Evolutionary conservation across 2,888 invertebrate species (phyloP), one percentile per base, ranked within the genome.

Genomic region (Sarcophaga subvicina): DNA sequence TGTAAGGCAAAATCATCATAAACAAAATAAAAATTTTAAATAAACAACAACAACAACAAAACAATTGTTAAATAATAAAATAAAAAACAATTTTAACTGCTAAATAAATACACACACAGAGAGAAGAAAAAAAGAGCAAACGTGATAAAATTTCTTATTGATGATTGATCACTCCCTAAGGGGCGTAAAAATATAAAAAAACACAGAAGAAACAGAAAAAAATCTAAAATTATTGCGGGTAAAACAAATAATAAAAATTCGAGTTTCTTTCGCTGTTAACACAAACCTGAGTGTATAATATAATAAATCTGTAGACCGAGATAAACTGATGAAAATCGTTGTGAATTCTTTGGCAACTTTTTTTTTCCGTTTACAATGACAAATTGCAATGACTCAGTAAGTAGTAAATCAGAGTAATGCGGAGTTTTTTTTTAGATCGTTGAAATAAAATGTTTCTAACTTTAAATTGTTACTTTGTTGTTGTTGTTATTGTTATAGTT

Each of bases 111-210:
- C 14, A n/a, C 62, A 63, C 27, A 47, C 17, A 37, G 6, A 60
- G 20, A 6, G 47, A 54, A 54, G 14, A 25, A 27, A 64, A 73
- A 83, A 87, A 83, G 83, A 87, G 83, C 86, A 87, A 84, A 87
- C 84, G 87, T 87, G 87, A 87, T 87, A 87, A 87, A 84, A 87
- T 87, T 87, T 84, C 81, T 71, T 72, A 84, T 79, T 60, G 84
- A 87, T 87, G 84, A 87, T 87, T 84, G 87, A 87, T 87, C 81
- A 82, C 81, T 87, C 87, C 87, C 87, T 87, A 75, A 87, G 87
- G 87, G 87, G 84, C 83, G 86, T 86, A 83, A 80, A 71, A 69
- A 67, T 49, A 47, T 45, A 54, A 12, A 37, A 62, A 63, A 37
- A 63, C 5, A 12, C 3, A 73, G 17, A 37, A n/a, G 20, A 66